phyloP scores from a whole-genome alignment of 2,888 invertebrate genomes.

The Myopa testacea region DNA sequence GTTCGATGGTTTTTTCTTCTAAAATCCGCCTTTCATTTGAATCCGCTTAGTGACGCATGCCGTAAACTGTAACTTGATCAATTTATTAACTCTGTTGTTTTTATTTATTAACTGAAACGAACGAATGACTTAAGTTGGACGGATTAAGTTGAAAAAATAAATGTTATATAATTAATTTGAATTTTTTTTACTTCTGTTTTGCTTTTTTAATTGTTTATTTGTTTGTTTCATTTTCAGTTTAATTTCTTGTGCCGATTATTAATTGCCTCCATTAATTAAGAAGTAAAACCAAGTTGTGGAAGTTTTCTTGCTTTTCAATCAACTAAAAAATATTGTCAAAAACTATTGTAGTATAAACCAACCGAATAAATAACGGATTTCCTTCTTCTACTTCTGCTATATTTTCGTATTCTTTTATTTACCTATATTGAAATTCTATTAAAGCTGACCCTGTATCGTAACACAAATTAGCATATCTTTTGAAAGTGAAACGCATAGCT shows the following conservation, averaged over 20 bases:
- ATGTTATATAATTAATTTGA: not conserved
- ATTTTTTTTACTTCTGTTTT: not conserved
- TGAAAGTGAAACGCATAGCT: not conserved
- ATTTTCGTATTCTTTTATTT: too few species aligned
- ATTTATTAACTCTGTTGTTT: conserved; percentile 22
- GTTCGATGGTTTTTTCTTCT: too few species aligned
- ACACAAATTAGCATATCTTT: not conserved
- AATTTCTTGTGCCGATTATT: not conserved
- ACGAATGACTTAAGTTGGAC: conserved; percentile 1
- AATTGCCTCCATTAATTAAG: conserved; percentile 11
- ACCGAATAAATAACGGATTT: too few species aligned
- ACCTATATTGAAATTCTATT: too few species aligned
- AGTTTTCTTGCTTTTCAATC: not conserved
- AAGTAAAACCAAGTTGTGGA: not conserved
- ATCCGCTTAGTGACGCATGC: not conserved
- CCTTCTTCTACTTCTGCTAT: too few species aligned
- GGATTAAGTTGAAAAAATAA: not conserved
- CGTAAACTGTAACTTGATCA: conserved; percentile 24
- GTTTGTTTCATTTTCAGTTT: not conserved
- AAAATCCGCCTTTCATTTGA: too few species aligned
- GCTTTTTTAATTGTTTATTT: not conserved
- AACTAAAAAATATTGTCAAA: too few species aligned
- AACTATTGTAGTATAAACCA: too few species aligned
- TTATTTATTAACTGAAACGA: conserved; percentile 25
- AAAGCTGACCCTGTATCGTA: not conserved